Percentiles rank a stretch among this genome's conserved stretches.
phyloP scores from a whole-genome alignment of 37 sponge, comb jelly and placozoan genomes.

The Halisarca cf. caerulea region DNA sequence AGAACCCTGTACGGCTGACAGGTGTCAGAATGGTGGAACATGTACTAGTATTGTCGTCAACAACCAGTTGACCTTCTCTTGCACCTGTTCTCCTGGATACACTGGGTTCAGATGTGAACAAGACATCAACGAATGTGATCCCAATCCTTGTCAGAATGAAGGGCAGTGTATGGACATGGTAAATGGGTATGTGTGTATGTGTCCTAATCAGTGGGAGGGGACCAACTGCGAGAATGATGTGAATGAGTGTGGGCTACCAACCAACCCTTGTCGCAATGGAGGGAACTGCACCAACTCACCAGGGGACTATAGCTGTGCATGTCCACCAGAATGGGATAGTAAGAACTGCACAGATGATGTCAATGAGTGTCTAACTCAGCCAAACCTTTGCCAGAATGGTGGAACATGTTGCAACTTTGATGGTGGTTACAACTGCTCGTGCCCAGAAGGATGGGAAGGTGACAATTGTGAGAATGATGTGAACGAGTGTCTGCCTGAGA shows the following conservation, averaged over 20 bases:
- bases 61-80: neutral
- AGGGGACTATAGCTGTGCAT: slow-evolving; percentile 42
- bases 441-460: neutral
- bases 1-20: neutral
- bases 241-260: neutral
- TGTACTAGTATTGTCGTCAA: neutral
- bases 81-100: slow-evolving; percentile 20
- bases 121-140: neutral
- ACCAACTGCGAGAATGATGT: slow-evolving; percentile 6
- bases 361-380: neutral
- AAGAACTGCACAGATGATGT: neutral
- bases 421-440: neutral
- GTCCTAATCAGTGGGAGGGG: neutral
- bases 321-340: slow-evolving; percentile 51
- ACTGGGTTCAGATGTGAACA: slow-evolving; percentile 22
- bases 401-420: slow-evolving; percentile 50
- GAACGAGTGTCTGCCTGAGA: slow-evolving; percentile 6
- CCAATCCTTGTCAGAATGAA: slow-evolving; percentile 48
- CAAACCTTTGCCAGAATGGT: slow-evolving; percentile 54
- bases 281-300: slow-evolving; percentile 46
- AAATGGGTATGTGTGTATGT: neutral
- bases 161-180: slow-evolving; percentile 38
- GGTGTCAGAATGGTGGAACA: neutral
- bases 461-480: neutral
- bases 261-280: slow-evolving; percentile 48